phyloP scores from a whole-genome alignment of 2,888 invertebrate species.

The Timandra comae region DNA sequence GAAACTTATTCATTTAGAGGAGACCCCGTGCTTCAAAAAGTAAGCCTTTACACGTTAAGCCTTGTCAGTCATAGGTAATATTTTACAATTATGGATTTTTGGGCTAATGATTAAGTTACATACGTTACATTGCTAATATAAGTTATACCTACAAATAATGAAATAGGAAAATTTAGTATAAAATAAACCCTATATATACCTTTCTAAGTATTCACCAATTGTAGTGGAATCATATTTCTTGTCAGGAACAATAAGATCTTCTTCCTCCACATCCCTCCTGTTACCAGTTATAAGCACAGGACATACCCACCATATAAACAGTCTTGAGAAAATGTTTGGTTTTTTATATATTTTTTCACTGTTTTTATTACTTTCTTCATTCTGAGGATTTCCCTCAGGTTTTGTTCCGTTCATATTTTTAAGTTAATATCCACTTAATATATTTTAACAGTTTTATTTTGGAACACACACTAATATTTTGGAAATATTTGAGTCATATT shows the following conservation, averaged over 20 bases:
- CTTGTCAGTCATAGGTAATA: too few relatives aligned
- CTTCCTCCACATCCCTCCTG: constrained; percentile 76
- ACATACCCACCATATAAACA: constrained; percentile 69
- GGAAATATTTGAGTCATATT: constrained; percentile 46
- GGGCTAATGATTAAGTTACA: too few relatives aligned
- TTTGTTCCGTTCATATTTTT: constrained; percentile 17
- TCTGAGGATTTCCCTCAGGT: constrained; percentile 14
- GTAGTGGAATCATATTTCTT: constrained; percentile 77
- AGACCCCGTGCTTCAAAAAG: too few relatives aligned
- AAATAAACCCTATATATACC: constrained; percentile 41
- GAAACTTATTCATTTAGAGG: too few relatives aligned
- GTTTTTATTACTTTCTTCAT: constrained; percentile 15
- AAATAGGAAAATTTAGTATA: too few relatives aligned
- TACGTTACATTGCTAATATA: too few relatives aligned
- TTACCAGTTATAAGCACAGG: constrained; percentile 73
- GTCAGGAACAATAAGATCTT: constrained; percentile 79
- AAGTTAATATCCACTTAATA: constrained; percentile 3
- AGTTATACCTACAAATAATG: too few relatives aligned
- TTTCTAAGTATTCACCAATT: constrained; percentile 78
- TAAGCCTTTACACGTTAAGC: too few relatives aligned
- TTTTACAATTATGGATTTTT: too few relatives aligned
- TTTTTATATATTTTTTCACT: constrained; percentile 34
- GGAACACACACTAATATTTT: constrained; percentile 47
- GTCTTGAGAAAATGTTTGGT: constrained; percentile 52
- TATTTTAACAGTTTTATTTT: background rate